phyloP scores from a whole-genome alignment of 2,888 invertebrate genomes.

The Exephanes ischioxanthus region DNA sequence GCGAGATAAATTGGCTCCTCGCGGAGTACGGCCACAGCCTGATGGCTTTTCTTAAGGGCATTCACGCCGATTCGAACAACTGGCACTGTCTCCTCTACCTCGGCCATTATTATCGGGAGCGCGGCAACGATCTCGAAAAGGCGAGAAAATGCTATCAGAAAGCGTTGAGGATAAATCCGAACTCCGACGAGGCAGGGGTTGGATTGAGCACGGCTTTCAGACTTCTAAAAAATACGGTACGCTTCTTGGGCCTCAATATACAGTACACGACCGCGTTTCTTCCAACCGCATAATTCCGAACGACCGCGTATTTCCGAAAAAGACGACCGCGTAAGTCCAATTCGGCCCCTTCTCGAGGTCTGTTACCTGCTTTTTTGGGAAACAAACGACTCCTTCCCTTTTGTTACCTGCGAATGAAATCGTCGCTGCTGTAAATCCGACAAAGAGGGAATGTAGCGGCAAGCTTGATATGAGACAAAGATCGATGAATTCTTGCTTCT shows the following conservation, averaged over 20 bases:
- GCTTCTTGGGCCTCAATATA: slow-evolving; percentile 41
- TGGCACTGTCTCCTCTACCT: slow-evolving; percentile 91
- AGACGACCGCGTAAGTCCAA: too few relatives aligned
- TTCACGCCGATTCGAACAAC: slow-evolving; percentile 90
- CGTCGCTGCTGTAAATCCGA: too few relatives aligned
- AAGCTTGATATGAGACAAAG: too few relatives aligned
- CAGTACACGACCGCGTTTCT: neutral
- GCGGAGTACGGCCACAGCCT: slow-evolving; percentile 88
- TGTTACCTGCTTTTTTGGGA: too few relatives aligned
- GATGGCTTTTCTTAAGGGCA: slow-evolving; percentile 88
- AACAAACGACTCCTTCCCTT: too few relatives aligned
- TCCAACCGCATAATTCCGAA: too few relatives aligned
- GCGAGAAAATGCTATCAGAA: slow-evolving; percentile 95
- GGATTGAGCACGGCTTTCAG: slow-evolving; percentile 92
- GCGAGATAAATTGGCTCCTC: slow-evolving; percentile 87
- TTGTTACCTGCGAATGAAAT: too few relatives aligned
- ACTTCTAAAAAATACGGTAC: slow-evolving; percentile 88
- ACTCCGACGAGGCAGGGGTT: slow-evolving; percentile 89
- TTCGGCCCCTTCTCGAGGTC: too few relatives aligned
- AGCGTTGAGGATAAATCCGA: slow-evolving; percentile 90
- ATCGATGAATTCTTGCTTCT: too few relatives aligned
- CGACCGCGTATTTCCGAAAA: too few relatives aligned
- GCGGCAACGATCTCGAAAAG: slow-evolving; percentile 89
- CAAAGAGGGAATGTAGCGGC: too few relatives aligned
- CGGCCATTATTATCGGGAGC: slow-evolving; percentile 90